Percentiles rank a stretch among this genome's conserved stretches.
phyloP scores from a whole-genome alignment of 2,113 vertebrate genomes.

The Upupa epops region DNA sequence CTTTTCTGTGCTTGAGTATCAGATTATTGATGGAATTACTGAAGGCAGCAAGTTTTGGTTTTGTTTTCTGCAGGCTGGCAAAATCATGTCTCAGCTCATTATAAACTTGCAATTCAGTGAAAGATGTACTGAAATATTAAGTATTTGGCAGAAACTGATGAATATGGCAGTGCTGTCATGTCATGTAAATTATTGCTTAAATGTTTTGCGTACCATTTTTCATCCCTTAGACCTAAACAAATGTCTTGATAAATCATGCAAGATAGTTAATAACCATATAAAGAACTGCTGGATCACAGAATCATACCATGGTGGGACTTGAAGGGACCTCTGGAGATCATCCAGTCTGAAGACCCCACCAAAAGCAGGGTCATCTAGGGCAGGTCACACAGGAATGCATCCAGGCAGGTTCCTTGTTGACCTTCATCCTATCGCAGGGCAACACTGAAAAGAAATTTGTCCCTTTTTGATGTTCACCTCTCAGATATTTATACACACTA shows the following conservation, averaged over 20 bases:
- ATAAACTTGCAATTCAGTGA: neutral
- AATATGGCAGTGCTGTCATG: neutral
- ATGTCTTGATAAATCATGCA: neutral
- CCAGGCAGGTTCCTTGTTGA: no score
- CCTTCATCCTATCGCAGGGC: no score
- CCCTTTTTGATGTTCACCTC: no score
- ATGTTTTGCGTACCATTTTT: neutral
- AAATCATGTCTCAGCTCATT: neutral
- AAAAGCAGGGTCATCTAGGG: no score
- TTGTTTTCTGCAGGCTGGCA: neutral
- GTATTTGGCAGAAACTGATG: neutral
- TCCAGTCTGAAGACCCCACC: no score
- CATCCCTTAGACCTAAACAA: neutral
- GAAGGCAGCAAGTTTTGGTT: rapidly evolving
- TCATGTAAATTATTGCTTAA: neutral
- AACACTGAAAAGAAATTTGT: no score
- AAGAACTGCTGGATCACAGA: neutral
- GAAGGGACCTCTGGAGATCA: no score
- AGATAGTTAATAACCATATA: neutral
- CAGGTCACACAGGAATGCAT: no score
- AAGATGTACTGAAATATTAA: neutral
- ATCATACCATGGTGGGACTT: no score
- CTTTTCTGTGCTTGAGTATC: neutral
- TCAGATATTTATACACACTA: no score
- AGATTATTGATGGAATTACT: neutral